These are phyloP conservation scores for Sebastes baramenuke DNA, from an alignment of 2,797 vertebrate genomes.

Conservation along the genomic window DNA sequence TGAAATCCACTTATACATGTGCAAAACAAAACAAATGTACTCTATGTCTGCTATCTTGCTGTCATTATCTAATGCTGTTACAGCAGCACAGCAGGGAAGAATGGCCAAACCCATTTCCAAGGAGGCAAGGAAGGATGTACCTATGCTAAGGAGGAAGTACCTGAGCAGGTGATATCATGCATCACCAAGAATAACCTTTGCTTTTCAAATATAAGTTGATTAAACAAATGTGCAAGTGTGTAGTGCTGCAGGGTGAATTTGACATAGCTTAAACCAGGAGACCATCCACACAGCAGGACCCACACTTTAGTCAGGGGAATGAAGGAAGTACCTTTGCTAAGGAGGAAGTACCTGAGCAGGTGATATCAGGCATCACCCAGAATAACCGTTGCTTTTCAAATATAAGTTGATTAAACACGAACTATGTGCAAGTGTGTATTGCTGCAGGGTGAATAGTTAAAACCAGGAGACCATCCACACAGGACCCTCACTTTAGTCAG, in stretches of 20 bases:
- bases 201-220: too few relatives aligned
- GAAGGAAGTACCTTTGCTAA: neutral
- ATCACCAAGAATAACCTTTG: too few relatives aligned
- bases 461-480: neutral
- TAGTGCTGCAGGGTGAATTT: too few relatives aligned
- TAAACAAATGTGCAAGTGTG: too few relatives aligned
- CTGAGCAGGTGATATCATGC: neutral
- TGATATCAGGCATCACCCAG: too few relatives aligned
- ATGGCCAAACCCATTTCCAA: neutral
- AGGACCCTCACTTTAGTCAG: too few relatives aligned
- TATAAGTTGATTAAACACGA: too few relatives aligned
- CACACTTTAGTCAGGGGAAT: neutral
- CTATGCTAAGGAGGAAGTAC: constrained; percentile 3
- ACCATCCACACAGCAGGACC: neutral
- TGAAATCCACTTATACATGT: neutral
- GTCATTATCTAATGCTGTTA: neutral
- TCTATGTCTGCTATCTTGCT: neutral
- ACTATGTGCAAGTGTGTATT: neutral
- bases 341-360: neutral
- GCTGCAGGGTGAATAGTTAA: neutral
- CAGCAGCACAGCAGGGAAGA: neutral
- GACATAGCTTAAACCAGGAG: neutral
- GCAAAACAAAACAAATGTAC: neutral
- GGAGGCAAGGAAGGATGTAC: neutral
- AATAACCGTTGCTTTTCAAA: too few relatives aligned